These are phyloP conservation scores for Neoaliturus tenellus DNA, from an alignment of 2,888 invertebrate species.

Conservation along the genomic window DNA sequence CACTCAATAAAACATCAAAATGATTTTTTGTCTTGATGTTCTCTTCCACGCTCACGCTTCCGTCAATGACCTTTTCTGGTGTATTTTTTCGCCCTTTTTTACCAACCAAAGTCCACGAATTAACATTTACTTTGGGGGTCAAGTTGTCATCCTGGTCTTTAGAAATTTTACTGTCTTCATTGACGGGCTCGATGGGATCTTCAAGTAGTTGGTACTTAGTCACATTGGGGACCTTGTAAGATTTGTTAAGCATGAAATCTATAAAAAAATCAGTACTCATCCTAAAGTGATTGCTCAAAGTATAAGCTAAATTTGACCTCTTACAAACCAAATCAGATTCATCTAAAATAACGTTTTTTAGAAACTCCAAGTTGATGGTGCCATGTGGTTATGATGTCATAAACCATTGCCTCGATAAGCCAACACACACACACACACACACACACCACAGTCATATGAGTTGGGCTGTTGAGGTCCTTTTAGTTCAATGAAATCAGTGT, in stretches of 20 bases:
- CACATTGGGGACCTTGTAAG: not conserved
- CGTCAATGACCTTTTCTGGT: not conserved
- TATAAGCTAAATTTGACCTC: not conserved
- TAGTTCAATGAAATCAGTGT: too few relatives aligned
- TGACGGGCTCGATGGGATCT: too few relatives aligned
- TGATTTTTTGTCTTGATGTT: not conserved
- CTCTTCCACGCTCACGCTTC: too few relatives aligned
- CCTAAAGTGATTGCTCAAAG: not conserved
- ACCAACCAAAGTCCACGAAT: not conserved
- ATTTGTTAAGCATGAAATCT: not conserved
- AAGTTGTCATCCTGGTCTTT: too few relatives aligned
- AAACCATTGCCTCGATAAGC: not conserved
- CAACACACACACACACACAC: not conserved
- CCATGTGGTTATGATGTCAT: not conserved
- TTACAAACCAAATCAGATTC: slow-evolving; percentile 7
- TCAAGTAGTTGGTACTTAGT: too few relatives aligned
- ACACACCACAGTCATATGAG: not conserved
- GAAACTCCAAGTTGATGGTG: not conserved
- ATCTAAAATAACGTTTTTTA: not conserved
- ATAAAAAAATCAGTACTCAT: not conserved
- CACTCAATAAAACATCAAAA: not conserved
- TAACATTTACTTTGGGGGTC: too few relatives aligned
- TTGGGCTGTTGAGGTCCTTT: not conserved
- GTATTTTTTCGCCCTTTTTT: not conserved
- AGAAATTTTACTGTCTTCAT: too few relatives aligned